Base-by-base conservation (phyloP, 2,797 vertebrate species). In the Avahi laniger region DNA sequence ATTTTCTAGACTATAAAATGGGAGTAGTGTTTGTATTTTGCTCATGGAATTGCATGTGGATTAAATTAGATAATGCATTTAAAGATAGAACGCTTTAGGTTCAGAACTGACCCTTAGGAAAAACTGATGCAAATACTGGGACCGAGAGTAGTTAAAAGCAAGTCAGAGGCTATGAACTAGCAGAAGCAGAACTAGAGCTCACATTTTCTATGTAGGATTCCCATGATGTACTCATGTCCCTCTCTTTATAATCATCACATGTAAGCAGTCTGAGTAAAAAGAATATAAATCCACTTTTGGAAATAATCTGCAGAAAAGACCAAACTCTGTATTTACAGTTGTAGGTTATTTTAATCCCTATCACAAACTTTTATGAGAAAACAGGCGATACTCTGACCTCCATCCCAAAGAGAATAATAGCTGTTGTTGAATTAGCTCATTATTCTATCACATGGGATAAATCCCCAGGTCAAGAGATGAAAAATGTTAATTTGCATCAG, bases 401-500 rank as follows among this genome's bases (percentile, higher is more conserved):
- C 24, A 14, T 81, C 57, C 46, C 59, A 85, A 69, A 81, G n/a
- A 86, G n/a, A 82, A 72, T 3, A 84, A 72, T 4, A 10, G 79
- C 4, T 72, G 93, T 59, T 76, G 69, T 72, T 76, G 82, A 91
- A 57, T 91, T 59, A 85, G 43, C n/a, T 7, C 50, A 30, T 76
- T 93, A 13, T 70, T 79, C 73, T 80, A 2, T 91, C 46, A 33
- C 22, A 24, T 28, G 28, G 33, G 26, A 28, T 78, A 35, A 15
- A 43, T 79, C 76, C 73, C 48, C 13, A 93, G 75, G 92, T 94
- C 80, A 91, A 75, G 72, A 3, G 41, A 85, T 30, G 46, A 81
- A 73, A 87, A 41, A 52, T 3, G 24, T 61, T 83, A 24, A 76
- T 95, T 96, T 93, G 35, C 67, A 88, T 92, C 50, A 69, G 72